phyloP scores from a whole-genome alignment of 2,113 vertebrate species.

The Turnix velox region DNA sequence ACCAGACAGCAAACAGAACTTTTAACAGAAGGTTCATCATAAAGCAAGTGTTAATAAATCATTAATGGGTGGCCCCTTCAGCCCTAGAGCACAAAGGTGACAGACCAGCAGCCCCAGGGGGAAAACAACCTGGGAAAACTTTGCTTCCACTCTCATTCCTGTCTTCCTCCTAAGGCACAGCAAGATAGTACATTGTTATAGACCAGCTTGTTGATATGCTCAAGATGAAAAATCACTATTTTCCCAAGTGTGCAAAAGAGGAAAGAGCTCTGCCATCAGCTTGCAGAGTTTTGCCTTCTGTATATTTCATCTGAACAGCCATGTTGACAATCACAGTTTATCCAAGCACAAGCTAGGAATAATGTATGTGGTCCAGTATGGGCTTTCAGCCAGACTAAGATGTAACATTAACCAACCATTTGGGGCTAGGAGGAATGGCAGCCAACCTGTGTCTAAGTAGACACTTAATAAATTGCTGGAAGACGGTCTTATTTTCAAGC shows the following conservation, averaged over 20 bases:
- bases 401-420: neutral
- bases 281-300: neutral
- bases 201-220: neutral
- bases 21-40: neutral
- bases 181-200: neutral
- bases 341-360: neutral
- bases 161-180: neutral
- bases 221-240: neutral
- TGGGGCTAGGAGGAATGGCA: neutral
- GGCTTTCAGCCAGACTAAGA: neutral
- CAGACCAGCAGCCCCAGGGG: neutral
- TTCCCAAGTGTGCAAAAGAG: accelerated
- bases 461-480: neutral
- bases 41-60: neutral
- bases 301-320: neutral
- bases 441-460: neutral
- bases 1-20: neutral
- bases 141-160: neutral
- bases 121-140: neutral
- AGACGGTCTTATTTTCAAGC: neutral
- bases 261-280: neutral
- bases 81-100: neutral
- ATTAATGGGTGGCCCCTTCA: neutral
- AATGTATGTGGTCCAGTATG: neutral
- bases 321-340: neutral